Evolutionary conservation across 2,888 invertebrate genomes (phyloP), one percentile per base, ranked within the genome.

Genomic region (Cephus rjabovi): DNA sequence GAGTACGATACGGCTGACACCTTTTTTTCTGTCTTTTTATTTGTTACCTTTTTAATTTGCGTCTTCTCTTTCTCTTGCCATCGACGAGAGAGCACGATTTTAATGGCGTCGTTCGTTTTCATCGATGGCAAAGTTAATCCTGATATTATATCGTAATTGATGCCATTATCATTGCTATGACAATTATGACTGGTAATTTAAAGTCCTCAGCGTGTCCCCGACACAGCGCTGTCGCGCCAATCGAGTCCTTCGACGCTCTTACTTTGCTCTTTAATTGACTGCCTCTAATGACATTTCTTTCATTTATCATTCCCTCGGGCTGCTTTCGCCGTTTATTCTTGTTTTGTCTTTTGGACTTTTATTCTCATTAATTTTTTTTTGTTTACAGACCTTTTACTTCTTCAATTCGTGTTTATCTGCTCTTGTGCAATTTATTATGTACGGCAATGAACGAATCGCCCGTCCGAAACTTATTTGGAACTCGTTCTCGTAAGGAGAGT

Each of bases 71-170:
- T 56, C 2, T 56, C 56, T 56, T 23, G 23, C 9, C 2, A 56
- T 23, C 56, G 56, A 23, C 15, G 56, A 56, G 56, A 56, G 56
- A 23, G 23, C 56, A 56, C 56, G 23, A 56, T 23, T 56, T 56
- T 56, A 56, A 56, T 56, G 56, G 56, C 23, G 56, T 56, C 56
- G 56, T 56, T 9, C 56, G 2, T 56, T 56, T 23, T 56, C 9
- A 56, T 23, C 56, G 56, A 56, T 23, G 23, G 56, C 9, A 56
- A 56, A 56, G 23, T 56, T 56, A 56, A 56, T 71, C 0, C 71
- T 6, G 30, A 15, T 73, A 76, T 76, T 76, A 73, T 31, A 73
- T 76, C 71, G 37, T 73, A 76, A 76, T 76, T 73, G 33, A 33
- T 71, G 40, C 73, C 37, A 12, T 73, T n/a, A 76, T 71, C 40